Conservation (phyloP, 2,888 invertebrate species). For the Norana najaformis region DNA sequence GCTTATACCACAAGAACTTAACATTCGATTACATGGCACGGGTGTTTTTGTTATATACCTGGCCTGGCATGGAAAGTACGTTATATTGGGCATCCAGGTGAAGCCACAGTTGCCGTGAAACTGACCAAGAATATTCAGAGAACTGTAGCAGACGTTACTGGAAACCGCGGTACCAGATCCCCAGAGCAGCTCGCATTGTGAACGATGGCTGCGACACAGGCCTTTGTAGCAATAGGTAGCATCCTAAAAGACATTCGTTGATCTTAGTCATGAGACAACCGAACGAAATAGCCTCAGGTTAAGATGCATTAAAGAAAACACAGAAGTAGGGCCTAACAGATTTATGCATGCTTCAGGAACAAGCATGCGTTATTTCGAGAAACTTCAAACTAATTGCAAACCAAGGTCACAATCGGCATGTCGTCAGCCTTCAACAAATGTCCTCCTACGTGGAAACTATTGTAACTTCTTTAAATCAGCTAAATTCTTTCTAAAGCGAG, state of each 20-base stretch:
- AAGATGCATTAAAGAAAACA: no score
- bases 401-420: no score
- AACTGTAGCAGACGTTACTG: slow-evolving; percentile 54
- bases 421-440: no score
- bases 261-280: background rate
- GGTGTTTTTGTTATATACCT: background rate
- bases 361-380: no score
- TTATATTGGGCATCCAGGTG: slow-evolving; percentile 66
- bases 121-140: slow-evolving; percentile 55
- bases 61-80: background rate
- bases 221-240: slow-evolving; percentile 84
- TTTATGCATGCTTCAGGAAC: no score
- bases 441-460: no score
- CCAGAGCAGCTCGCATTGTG: slow-evolving; percentile 91
- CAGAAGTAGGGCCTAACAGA: no score
- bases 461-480: no score
- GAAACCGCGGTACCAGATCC: slow-evolving; percentile 66
- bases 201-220: slow-evolving; percentile 81
- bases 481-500: no score
- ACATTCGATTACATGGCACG: no score
- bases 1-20: no score
- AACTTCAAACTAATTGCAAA: no score
- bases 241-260: background rate
- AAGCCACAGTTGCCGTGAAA: slow-evolving; percentile 92
- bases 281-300: background rate